Evolutionary conservation across 2,888 invertebrate species (phyloP).

Genomic region (Augiades crinisus): DNA sequence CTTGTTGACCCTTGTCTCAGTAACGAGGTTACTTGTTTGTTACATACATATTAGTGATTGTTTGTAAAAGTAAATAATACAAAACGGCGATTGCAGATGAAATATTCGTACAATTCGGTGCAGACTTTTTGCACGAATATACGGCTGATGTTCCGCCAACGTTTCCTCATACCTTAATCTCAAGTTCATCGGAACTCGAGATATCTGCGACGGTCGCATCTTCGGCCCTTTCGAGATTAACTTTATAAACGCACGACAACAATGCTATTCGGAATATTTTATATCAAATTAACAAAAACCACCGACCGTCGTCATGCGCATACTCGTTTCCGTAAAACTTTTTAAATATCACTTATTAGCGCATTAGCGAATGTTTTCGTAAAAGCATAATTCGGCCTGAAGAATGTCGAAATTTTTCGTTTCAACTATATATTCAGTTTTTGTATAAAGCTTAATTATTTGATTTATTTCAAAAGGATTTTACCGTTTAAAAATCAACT

Average conservation of each 20-base stretch:
- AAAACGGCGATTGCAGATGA: conserved; percentile 2
- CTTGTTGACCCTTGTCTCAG: conserved; percentile 44
- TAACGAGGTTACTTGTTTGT: conserved; percentile 22
- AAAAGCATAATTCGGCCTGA: conserved; percentile 16
- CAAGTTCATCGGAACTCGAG: conserved; percentile 25
- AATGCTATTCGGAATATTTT: conserved; percentile 15
- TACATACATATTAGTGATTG: no score
- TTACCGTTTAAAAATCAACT: no score
- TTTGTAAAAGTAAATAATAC: conserved; percentile 16
- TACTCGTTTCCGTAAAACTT: conserved; percentile 34
- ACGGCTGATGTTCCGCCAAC: conserved; percentile 11
- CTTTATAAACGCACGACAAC: conserved; percentile 21
- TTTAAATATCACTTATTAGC: conserved; percentile 50
- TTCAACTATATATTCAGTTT: neutral
- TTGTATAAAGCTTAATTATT: neutral
- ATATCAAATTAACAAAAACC: conserved; percentile 27
- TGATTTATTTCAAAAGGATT: no score
- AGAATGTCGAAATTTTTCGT: neutral
- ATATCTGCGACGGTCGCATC: conserved; percentile 21
- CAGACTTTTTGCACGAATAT: conserved; percentile 23
- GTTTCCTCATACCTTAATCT: conserved; percentile 22
- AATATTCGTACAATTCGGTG: conserved; percentile 6
- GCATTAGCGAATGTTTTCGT: conserved; percentile 44
- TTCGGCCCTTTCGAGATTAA: conserved; percentile 18
- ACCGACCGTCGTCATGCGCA: conserved; percentile 19